Percentiles rank a stretch among this genome's conserved stretches.
Conservation (phyloP, 2,113 vertebrate species). For the Spea multiplicata region DNA sequence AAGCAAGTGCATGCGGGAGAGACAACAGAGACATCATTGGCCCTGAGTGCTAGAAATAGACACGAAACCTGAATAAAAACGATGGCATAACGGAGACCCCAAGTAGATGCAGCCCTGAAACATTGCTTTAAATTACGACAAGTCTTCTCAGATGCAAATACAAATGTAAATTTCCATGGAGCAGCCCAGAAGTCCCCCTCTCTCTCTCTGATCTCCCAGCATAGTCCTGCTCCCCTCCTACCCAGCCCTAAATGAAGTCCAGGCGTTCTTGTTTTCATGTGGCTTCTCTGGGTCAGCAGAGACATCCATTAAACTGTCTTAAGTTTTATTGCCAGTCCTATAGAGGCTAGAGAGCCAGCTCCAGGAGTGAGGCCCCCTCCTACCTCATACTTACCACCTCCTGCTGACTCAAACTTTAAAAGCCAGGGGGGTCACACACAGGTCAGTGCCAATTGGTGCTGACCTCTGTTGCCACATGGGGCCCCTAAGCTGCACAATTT, state of each 20-base stretch:
- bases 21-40: too few relatives aligned
- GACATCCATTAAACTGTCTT: slow-evolving; percentile 99
- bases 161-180: slow-evolving; percentile 59
- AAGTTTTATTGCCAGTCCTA: slow-evolving; percentile 98
- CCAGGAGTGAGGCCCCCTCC: slow-evolving; percentile 66
- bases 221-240: slow-evolving; percentile 72
- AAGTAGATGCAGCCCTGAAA: too few relatives aligned
- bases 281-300: slow-evolving; percentile 98
- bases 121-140: neutral
- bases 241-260: slow-evolving; percentile 97
- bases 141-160: slow-evolving; percentile 6
- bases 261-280: slow-evolving; percentile 93
- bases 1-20: too few relatives aligned
- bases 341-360: slow-evolving; percentile 89
- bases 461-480: slow-evolving; percentile 72
- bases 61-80: too few relatives aligned
- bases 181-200: slow-evolving; percentile 62
- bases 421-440: slow-evolving; percentile 78
- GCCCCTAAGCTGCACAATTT: slow-evolving; percentile 50
- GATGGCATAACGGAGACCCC: too few relatives aligned
- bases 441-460: slow-evolving; percentile 92
- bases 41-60: too few relatives aligned
- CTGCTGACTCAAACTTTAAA: slow-evolving; percentile 85
- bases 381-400: slow-evolving; percentile 54
- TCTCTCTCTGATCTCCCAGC: slow-evolving; percentile 56